These are phyloP conservation scores for Ooceraea biroi DNA, from an alignment of 1,140 invertebrate genomes.

Conservation along the genomic window DNA sequence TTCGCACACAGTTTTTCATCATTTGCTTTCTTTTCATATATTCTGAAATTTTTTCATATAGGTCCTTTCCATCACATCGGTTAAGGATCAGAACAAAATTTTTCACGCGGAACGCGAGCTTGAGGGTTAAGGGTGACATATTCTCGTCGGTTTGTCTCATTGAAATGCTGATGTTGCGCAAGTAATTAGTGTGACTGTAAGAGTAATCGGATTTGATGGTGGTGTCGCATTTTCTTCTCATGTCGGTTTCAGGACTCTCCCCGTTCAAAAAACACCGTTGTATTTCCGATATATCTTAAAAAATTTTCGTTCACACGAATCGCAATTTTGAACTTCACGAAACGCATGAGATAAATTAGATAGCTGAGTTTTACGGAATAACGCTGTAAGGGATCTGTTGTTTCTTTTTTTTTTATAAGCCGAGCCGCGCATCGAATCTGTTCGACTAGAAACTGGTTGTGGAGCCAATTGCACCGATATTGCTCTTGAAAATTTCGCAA, in stretches of 20 bases:
- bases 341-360: neutral
- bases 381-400: neutral
- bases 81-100: conserved; percentile 6
- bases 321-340: conserved; percentile 15
- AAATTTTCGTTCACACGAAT: neutral
- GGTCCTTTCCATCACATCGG: conserved; percentile 20
- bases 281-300: neutral
- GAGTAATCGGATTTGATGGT: conserved; percentile 50
- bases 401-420: neutral
- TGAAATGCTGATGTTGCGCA: conserved; percentile 59
- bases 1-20: neutral
- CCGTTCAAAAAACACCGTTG: conserved; percentile 27
- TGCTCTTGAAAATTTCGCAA: neutral
- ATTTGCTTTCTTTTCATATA: neutral
- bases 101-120: conserved; percentile 39
- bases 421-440: conserved; percentile 1
- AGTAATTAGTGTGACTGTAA: conserved; percentile 55
- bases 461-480: conserved; percentile 16
- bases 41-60: neutral
- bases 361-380: neutral
- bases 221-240: conserved; percentile 32
- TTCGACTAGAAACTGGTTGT: conserved; percentile 19
- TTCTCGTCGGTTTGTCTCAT: conserved; percentile 55
- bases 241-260: conserved; percentile 34
- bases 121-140: conserved; percentile 59